These are phyloP conservation scores for Mycetomoellerius zeteki DNA, from an alignment of 1,140 invertebrate species.

Conservation along the genomic window DNA sequence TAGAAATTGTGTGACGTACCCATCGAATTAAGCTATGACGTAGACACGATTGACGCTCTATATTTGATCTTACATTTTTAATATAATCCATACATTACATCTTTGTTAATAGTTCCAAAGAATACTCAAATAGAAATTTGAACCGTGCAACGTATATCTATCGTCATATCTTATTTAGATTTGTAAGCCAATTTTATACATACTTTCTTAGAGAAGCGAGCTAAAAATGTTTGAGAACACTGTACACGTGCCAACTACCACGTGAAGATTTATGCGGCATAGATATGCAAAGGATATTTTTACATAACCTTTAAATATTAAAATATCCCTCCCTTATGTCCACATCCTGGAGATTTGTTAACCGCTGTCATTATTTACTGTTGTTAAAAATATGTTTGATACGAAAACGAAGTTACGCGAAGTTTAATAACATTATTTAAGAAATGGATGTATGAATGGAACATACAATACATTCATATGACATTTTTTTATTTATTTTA, in stretches of 20 bases:
- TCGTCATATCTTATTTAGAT: slow-evolving; percentile 34
- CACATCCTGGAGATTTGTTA: background rate
- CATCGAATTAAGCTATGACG: slow-evolving; percentile 3
- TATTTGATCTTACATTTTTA: slow-evolving; percentile 11
- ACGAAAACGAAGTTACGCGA: background rate
- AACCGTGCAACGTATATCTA: background rate
- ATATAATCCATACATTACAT: slow-evolving; percentile 29
- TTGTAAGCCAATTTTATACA: background rate
- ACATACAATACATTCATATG: too few species aligned
- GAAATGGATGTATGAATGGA: background rate
- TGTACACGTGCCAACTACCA: background rate
- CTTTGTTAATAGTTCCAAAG: slow-evolving; percentile 12
- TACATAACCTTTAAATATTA: background rate
- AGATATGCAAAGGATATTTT: slow-evolving; percentile 39
- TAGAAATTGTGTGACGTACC: background rate
- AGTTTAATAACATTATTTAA: background rate
- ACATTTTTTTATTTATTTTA: too few species aligned
- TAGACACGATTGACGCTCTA: slow-evolving; percentile 2
- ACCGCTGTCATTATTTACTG: background rate
- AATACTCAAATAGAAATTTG: slow-evolving; percentile 12
- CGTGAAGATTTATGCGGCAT: background rate
- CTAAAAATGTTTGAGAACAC: slow-evolving; percentile 33
- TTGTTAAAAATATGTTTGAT: background rate
- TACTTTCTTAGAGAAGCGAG: slow-evolving; percentile 25
- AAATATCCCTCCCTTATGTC: background rate